A percentile compares a stretch with the other conserved stretches of the same genome.
Conservation (phyloP, 2,888 invertebrate species). For the Perizoma affinitatum region DNA sequence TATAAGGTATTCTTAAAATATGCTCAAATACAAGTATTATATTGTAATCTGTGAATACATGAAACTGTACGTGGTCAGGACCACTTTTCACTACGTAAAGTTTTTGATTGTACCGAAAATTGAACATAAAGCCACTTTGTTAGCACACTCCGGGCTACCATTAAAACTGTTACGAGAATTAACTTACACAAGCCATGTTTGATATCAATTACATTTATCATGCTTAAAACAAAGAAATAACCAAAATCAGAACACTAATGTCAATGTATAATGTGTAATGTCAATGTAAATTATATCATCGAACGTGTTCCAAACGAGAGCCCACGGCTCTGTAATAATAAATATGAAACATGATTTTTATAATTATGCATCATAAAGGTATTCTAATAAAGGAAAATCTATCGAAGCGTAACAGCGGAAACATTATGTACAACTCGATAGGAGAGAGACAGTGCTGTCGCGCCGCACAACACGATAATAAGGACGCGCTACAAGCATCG, state of each 20-base stretch:
- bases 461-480: conserved; percentile 40
- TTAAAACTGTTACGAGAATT: conserved; percentile 12
- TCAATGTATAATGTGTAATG: background rate
- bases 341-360: conserved; percentile 36
- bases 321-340: conserved; percentile 13
- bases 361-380: conserved; percentile 41
- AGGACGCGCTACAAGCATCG: conserved; percentile 46
- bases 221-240: background rate
- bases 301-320: conserved; percentile 1
- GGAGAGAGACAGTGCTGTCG: conserved; percentile 40
- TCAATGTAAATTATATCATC: background rate
- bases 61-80: conserved; percentile 9
- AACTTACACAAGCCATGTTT: conserved; percentile 5
- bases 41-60: background rate
- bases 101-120: conserved; percentile 22
- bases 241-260: background rate
- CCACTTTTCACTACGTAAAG: conserved; percentile 17
- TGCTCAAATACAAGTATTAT: background rate
- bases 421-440: conserved; percentile 52
- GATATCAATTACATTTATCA: conserved; percentile 3
- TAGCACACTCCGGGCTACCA: conserved; percentile 12
- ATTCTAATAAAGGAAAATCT: conserved; percentile 51
- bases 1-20: background rate
- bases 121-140: conserved; percentile 15
- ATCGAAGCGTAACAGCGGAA: conserved; percentile 52